Percentiles rank a stretch among this genome's conserved stretches.
Evolutionary conservation across 2,797 vertebrate genomes (phyloP).

Genomic region (Leptatherina wallacei): DNA sequence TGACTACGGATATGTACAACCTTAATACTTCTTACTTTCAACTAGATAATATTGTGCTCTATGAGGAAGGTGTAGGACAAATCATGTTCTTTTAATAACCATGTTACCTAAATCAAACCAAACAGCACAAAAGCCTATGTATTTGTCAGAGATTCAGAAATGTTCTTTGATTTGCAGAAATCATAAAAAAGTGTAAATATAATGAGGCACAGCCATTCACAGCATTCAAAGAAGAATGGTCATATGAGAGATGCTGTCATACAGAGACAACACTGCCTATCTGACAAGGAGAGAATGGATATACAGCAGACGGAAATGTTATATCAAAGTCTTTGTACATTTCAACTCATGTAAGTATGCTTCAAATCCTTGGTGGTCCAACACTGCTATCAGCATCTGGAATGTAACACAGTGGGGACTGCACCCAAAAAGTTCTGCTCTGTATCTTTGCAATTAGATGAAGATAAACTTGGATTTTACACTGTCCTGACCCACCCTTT

Average conservation of each 20-base stretch:
- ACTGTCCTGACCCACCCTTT: conserved; percentile 79
- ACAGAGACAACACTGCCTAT: conserved; percentile 38
- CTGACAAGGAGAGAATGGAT: conserved; percentile 67
- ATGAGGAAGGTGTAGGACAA: not conserved
- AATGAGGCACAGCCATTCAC: conserved; percentile 1
- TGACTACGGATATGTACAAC: not conserved
- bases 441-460: conserved; percentile 81
- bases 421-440: conserved; percentile 62
- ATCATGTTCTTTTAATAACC: not conserved
- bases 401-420: conserved; percentile 72
- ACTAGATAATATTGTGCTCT: not conserved
- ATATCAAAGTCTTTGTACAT: conserved; percentile 77
- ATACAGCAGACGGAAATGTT: conserved; percentile 69
- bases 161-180: not conserved
- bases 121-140: not conserved
- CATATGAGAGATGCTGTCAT: conserved; percentile 25
- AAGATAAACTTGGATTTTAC: conserved; percentile 81
- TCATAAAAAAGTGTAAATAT: not conserved
- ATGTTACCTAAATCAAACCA: not conserved
- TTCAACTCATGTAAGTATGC: conserved; percentile 74
- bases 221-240: conserved; percentile 17
- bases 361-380: conserved; percentile 84
- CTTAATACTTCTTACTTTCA: conserved; percentile 7
- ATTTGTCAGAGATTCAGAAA: not conserved
- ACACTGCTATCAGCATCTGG: conserved; percentile 80